Evolutionary conservation across 2,113 vertebrate genomes (phyloP), one percentile per base, ranked within the genome.

Genomic region (Anarhynchus alexandrinus): DNA sequence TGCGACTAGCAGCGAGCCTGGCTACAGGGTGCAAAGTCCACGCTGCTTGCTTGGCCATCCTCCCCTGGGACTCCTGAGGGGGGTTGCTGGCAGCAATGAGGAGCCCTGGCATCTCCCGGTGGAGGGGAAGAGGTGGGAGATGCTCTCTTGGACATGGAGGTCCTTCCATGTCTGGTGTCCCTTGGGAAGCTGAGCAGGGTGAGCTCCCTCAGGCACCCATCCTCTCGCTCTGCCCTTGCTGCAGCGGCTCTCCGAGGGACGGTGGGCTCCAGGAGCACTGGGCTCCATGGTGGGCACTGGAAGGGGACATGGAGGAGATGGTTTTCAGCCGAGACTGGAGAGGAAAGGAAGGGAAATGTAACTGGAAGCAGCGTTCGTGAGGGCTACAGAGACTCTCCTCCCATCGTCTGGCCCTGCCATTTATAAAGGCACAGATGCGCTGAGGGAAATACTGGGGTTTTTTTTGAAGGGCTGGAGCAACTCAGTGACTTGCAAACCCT

Each of bases 191-290:
- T 71, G 34, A 57, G 78, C 34, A 12, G 77, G 2, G 19, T 15
- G 82, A 57, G 38, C 7, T 26, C 4, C 65, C 73, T 43, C 59
- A 65, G 73, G 3, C 61, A 52, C 17, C 57, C 67, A 7, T 18
- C 3, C 0, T 17, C 47, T 25, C 29, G 19, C 70, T 64, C 51
- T 72, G 74, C n/a, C n/a, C 30, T 12, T 20, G 59, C 43, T 62
- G 26, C 34, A 52, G 17, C 54, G 40, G 18, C 30, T 73, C 45
- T 30, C 8, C 0, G 1, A 43, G 52, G 54, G 21, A 30, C 34
- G 2, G 0, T 1, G 22, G 12, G 4, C 21, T 49, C 34, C 17
- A 1, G 5, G n/a, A 34, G 73, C 51, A n/a, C n/a, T n/a, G n/a
- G n/a, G n/a, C n/a, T n/a, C n/a, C n/a, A n/a, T n/a, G 34, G 36